Base-by-base conservation (phyloP, 2,888 invertebrate genomes). In the Brachyptera risi region DNA sequence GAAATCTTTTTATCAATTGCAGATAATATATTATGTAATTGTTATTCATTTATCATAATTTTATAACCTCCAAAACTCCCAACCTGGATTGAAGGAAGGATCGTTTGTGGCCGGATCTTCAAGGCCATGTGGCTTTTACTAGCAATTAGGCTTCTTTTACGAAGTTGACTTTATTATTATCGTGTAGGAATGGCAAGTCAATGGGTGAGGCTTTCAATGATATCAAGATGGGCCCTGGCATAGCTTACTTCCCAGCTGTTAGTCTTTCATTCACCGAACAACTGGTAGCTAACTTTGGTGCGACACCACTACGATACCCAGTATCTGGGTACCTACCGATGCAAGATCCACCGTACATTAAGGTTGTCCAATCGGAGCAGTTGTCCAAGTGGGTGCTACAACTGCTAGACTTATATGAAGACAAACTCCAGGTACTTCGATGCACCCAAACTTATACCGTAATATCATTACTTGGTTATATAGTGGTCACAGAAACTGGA, bases 161-260 rank as follows among this genome's bases (percentile, higher is more conserved):
- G n/a, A n/a, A n/a, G n/a, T n/a, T n/a, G n/a, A n/a, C n/a, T n/a
- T n/a, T n/a, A n/a, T n/a, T n/a, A 31, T 31, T 5, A 5, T 31
- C 7, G 5, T 47, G 9, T 74, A 87, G 91, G 67, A 92, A 92
- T 74, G 92, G 92, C 0, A 77, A 79, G n/a, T 79, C 82, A 0
- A 75, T 92, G 73, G 91, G 91, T 0, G 73, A 82, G 56, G 91
- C 92, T 0, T 92, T 90, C 69, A 79, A 80, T 42, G 81, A 83
- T 61, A 81, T 92, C 54, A 76, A 83, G n/a, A 81, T 81, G 58
- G 91, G 91, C 0, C 80, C 85, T 0, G 88, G 88, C 0, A 76
- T 87, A 1, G 87, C 87, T 0, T 90, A 91, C 71, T 91, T 90
- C 72, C 91, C 92, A 0, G 87, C 90, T 0, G 85, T 91, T 0